Evolutionary conservation across 1,140 invertebrate genomes (phyloP).

Genomic region (Macrocentrus cingulum): DNA sequence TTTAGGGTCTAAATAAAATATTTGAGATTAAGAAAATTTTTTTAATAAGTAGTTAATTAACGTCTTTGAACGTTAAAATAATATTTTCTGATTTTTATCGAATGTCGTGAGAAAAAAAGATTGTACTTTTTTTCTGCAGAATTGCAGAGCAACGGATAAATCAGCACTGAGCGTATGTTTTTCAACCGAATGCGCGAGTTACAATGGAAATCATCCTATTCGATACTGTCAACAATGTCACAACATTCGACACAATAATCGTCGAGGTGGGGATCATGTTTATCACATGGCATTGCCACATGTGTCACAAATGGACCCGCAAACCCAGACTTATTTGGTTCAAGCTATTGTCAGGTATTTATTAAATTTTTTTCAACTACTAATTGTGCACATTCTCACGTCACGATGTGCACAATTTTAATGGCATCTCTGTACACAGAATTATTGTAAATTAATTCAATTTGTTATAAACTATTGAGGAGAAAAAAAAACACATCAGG

Average conservation of each 20-base stretch:
- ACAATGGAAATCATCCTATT: constrained; percentile 94
- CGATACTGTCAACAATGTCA: constrained; percentile 91
- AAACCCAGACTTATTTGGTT: constrained; percentile 91
- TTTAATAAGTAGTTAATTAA: constrained; percentile 15
- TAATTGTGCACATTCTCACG: background rate
- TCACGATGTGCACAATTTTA: too few species aligned
- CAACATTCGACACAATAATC: constrained; percentile 83
- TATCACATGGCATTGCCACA: constrained; percentile 82
- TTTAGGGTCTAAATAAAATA: too few species aligned
- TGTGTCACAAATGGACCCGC: constrained; percentile 84
- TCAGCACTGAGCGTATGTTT: constrained; percentile 96
- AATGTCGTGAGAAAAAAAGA: too few species aligned
- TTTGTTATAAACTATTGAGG: too few species aligned
- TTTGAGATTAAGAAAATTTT: too few species aligned
- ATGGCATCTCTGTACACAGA: too few species aligned
- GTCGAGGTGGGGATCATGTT: constrained; percentile 84
- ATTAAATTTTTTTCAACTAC: background rate
- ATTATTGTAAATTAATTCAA: too few species aligned
- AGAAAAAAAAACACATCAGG: too few species aligned
- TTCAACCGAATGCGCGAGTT: constrained; percentile 92
- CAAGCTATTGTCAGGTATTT: constrained; percentile 91
- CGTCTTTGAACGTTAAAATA: background rate
- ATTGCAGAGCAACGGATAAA: constrained; percentile 89
- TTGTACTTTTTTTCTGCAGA: constrained; percentile 68
- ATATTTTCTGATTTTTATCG: too few species aligned